Conservation (phyloP, 1,140 invertebrate species). For the Pissodes strobi region DNA sequence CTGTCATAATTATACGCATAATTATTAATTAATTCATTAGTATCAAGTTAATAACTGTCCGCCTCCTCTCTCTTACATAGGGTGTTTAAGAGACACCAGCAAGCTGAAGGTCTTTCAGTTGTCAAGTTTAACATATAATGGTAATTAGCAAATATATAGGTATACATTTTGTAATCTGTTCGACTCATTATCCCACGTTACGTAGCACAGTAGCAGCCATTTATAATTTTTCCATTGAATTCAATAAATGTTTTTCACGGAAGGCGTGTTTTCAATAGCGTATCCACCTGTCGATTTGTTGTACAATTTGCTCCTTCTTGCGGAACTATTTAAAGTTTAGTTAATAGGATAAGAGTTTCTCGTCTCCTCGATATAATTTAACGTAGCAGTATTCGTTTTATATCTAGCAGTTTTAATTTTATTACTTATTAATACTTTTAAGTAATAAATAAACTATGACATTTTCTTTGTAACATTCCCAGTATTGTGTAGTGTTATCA, state of each 20-base stretch:
- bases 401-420: no score
- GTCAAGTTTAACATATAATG: conserved; percentile 10
- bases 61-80: conserved; percentile 6
- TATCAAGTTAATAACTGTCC: conserved; percentile 8
- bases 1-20: conserved; percentile 14
- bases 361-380: no score
- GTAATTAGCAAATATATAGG: conserved; percentile 5
- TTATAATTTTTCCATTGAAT: conserved; percentile 17
- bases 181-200: conserved; percentile 25
- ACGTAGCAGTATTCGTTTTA: no score
- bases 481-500: no score
- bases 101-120: conserved; percentile 2
- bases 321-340: no score
- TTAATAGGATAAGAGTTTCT: no score
- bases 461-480: no score
- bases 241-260: conserved; percentile 17
- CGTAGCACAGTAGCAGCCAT: conserved; percentile 26
- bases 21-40: conserved; percentile 23
- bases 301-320: no score
- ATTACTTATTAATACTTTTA: no score
- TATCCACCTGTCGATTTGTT: conserved; percentile 16
- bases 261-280: conserved; percentile 17
- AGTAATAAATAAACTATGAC: no score
- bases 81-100: neutral
- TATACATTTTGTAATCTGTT: conserved; percentile 17